Base-by-base conservation (phyloP, 2,797 vertebrate species). In the Oreochromis mossambicus region DNA sequence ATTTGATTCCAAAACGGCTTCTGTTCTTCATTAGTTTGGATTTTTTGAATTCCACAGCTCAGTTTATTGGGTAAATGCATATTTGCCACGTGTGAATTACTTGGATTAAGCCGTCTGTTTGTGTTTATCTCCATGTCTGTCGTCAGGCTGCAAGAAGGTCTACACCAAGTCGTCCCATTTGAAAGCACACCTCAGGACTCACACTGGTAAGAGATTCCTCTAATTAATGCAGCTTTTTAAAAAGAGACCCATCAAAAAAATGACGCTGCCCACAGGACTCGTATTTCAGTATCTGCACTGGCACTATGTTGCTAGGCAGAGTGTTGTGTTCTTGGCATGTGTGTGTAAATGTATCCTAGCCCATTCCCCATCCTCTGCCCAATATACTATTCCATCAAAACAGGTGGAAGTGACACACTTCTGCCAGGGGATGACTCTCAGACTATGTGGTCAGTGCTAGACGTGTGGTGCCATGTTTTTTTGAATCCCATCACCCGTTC, bases 151-250 rank as follows among this genome's bases (percentile, higher is more conserved):
- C 95, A 98, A 98, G 89, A 99, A 99, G 96, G 98, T 99, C 93
- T 99, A 99, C 97, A 99, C 98, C 86, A 99, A 99, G 96, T 99
- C 98, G 58, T 99, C 98, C 88, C 98, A 99, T 95, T 97, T 99
- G 96, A 99, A 99, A 96, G 98, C 98, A 55, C 98, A 99, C 96
- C 98, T 99, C 96, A 97, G 98, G 96, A 99, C 98, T 95, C 98
- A 99, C 96, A 99, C 98, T 78, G 98, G 98, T 99, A 98, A 96
- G 97, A 93, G 89, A 89, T 88, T 95, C 58, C 73, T 89, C 79
- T 73, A 52, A 87, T 89, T 83, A 81, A 87, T 82, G 54, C 52
- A 17, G 24, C 87, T 91, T 92, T 68, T 38, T 83, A 32, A 24
- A 68, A 88, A n/a, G 1, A 87, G 88, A 88, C 88, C 43, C 26